Conservation (phyloP, 2,797 vertebrate species). For the Pteronotus mesoamericanus region DNA sequence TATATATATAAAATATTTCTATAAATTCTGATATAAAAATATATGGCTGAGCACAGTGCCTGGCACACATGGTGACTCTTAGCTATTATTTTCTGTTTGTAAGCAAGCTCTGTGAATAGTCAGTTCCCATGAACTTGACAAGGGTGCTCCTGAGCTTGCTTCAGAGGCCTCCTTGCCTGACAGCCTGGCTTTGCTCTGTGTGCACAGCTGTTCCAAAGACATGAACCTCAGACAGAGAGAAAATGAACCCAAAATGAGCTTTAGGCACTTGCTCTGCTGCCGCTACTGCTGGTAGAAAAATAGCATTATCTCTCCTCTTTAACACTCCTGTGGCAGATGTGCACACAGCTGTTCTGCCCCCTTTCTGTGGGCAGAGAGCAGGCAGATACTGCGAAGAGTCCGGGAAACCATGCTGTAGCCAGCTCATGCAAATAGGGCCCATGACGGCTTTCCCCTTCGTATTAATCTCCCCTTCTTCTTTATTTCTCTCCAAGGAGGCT, state of each 20-base stretch:
- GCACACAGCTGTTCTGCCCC: conserved; percentile 40
- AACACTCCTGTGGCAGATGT: conserved; percentile 54
- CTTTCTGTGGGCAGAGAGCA: conserved; percentile 48
- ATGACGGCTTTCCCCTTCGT: neutral
- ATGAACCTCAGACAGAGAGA: conserved; percentile 4
- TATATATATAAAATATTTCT: neutral
- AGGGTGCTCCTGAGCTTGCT: neutral
- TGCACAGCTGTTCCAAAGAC: conserved; percentile 55
- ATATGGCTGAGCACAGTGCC: neutral
- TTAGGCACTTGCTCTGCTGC: conserved; percentile 49
- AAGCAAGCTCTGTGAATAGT: neutral
- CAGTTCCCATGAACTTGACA: neutral
- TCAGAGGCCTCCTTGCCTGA: neutral
- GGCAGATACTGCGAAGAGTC: neutral
- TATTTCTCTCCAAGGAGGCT: neutral
- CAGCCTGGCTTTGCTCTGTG: neutral
- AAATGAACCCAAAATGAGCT: conserved; percentile 40
- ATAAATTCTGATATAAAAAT: neutral
- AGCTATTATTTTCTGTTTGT: neutral
- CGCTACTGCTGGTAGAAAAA: conserved; percentile 53
- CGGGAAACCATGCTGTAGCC: neutral
- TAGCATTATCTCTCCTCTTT: conserved; percentile 33
- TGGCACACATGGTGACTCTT: neutral
- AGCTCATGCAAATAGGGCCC: neutral
- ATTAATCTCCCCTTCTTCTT: neutral